phyloP scores from a whole-genome alignment of 1,140 invertebrate species.

The Dreissena rostriformis region DNA sequence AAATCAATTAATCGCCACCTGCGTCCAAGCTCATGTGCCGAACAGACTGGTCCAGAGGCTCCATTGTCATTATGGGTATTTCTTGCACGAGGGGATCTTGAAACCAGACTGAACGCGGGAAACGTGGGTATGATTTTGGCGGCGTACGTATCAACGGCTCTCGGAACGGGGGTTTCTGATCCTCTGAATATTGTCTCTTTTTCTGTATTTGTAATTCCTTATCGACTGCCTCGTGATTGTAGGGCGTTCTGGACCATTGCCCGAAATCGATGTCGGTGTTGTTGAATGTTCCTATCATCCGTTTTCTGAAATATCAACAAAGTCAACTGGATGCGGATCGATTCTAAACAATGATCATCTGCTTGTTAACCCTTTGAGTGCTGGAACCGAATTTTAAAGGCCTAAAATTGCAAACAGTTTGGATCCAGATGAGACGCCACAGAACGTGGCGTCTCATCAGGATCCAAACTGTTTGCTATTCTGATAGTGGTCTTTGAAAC shows the following conservation, averaged over 20 bases:
- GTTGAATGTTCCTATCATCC: conserved; percentile 70
- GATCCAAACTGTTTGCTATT: too few relatives aligned
- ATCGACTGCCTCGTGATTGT: conserved; percentile 62
- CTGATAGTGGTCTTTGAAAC: too few relatives aligned
- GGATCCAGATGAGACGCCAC: too few relatives aligned
- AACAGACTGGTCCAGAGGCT: not conserved
- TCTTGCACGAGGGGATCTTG: conserved; percentile 28
- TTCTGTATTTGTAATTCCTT: conserved; percentile 72
- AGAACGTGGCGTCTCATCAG: too few relatives aligned
- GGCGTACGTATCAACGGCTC: conserved; percentile 40
- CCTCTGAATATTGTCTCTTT: conserved; percentile 69
- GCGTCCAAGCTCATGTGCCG: not conserved
- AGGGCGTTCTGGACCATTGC: conserved; percentile 62
- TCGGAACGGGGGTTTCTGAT: conserved; percentile 66
- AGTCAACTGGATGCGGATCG: too few relatives aligned
- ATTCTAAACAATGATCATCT: too few relatives aligned
- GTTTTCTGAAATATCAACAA: conserved; percentile 58
- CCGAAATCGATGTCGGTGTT: conserved; percentile 68
- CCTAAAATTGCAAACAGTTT: too few relatives aligned
- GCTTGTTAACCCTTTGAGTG: too few relatives aligned
- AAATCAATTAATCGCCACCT: not conserved
- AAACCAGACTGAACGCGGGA: conserved; percentile 35
- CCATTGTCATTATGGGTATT: conserved; percentile 32
- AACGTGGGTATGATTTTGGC: not conserved
- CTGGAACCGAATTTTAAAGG: too few relatives aligned